Conservation (phyloP, 2,888 invertebrate genomes). For the Lacanobia oleracea region DNA sequence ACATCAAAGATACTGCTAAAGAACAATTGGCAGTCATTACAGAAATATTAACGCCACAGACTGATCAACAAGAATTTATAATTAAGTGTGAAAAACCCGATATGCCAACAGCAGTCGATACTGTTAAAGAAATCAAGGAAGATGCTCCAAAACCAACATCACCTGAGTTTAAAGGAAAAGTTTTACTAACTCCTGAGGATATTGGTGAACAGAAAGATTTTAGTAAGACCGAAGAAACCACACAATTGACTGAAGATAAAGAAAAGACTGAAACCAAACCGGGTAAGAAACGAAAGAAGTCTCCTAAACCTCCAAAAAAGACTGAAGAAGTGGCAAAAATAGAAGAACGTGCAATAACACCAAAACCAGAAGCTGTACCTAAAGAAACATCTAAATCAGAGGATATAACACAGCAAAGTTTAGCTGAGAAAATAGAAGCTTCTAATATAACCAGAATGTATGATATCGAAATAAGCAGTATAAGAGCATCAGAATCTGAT, state of each 20-base stretch:
- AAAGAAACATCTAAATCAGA: conserved; percentile 39
- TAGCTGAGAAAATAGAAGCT: conserved; percentile 50
- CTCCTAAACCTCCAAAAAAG: conserved; percentile 62
- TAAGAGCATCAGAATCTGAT: conserved; percentile 73
- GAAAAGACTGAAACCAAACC: conserved; percentile 62
- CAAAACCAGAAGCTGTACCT: conserved; percentile 22
- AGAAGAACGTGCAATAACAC: conserved; percentile 22
- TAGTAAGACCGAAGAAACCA: conserved; percentile 35
- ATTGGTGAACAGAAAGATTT: conserved; percentile 37
- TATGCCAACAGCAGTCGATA: conserved; percentile 23
- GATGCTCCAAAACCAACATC: background rate
- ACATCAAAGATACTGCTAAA: conserved; percentile 24
- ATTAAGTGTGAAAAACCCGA: conserved; percentile 37
- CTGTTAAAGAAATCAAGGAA: conserved; percentile 23
- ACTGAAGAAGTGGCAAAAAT: conserved; percentile 19
- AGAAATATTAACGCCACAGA: conserved; percentile 47
- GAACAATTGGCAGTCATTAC: conserved; percentile 46
- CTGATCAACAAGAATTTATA: conserved; percentile 40
- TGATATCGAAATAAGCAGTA: conserved; percentile 70
- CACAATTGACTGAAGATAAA: conserved; percentile 54
- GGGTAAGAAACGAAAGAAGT: conserved; percentile 74
- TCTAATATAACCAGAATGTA: conserved; percentile 55
- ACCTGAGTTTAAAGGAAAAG: conserved; percentile 41
- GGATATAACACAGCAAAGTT: conserved; percentile 18
- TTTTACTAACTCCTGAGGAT: conserved; percentile 57